phyloP scores from a whole-genome alignment of 2,113 vertebrate species.

The Trinectes maculatus region DNA sequence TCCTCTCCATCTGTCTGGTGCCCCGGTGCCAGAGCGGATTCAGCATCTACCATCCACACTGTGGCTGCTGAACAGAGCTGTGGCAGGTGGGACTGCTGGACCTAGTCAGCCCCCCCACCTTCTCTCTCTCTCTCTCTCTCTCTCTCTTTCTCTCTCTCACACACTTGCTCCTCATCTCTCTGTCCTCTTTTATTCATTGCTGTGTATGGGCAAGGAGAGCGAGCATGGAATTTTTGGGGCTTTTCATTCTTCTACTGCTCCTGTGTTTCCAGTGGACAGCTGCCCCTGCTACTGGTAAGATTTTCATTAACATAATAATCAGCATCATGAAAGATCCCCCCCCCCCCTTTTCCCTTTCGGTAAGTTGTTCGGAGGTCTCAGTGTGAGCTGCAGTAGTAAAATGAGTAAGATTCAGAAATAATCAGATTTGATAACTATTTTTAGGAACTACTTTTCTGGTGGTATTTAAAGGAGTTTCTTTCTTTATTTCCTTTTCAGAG shows the following conservation, averaged over 20 bases:
- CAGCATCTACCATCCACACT: conserved; percentile 26
- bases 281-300: conserved; percentile 68
- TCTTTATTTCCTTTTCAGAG: conserved; percentile 61
- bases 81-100: conserved; percentile 60
- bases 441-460: too few relatives aligned
- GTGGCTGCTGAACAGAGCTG: conserved; percentile 31
- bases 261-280: conserved; percentile 54
- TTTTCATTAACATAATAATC: conserved; percentile 40
- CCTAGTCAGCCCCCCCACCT: conserved; percentile 23
- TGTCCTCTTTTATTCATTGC: conserved; percentile 57
- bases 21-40: conserved; percentile 14
- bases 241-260: conserved; percentile 58
- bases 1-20: conserved; percentile 8
- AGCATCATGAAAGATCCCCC: conserved; percentile 23
- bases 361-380: conserved; percentile 19
- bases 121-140: not conserved
- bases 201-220: conserved; percentile 60
- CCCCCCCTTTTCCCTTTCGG: too few relatives aligned
- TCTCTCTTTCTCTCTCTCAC: conserved; percentile 14
- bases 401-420: not conserved
- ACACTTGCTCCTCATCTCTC: conserved; percentile 56
- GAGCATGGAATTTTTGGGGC: conserved; percentile 74
- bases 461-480: conserved; percentile 16
- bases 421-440: not conserved
- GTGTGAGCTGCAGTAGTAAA: conserved; percentile 1